These are phyloP conservation scores for Hydrochoerus hydrochaeris DNA, from an alignment of 2,113 vertebrate species.

Conservation along the genomic window DNA sequence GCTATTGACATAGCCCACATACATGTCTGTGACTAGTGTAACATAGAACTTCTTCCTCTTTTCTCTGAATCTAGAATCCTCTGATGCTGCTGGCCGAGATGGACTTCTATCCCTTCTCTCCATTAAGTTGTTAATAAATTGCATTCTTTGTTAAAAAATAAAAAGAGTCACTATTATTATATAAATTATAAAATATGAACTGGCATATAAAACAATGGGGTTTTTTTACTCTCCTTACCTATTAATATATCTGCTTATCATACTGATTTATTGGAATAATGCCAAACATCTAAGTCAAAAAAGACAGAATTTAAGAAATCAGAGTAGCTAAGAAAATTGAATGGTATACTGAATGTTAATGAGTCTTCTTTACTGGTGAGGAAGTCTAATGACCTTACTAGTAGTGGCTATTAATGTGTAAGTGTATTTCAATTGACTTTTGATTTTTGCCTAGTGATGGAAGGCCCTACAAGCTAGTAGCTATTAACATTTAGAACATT, in stretches of 20 bases:
- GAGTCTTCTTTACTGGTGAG: not conserved
- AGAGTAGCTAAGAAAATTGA: not conserved
- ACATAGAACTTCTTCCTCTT: no score
- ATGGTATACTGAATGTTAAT: not conserved
- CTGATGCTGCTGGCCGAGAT: no score
- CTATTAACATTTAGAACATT: constrained; percentile 34
- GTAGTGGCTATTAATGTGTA: not conserved
- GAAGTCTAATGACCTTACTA: not conserved
- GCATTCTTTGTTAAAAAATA: not conserved
- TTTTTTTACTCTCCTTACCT: not conserved
- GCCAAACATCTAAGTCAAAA: not conserved
- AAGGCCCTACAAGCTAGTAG: not conserved
- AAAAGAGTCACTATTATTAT: not conserved
- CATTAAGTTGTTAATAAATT: no score
- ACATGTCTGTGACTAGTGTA: no score
- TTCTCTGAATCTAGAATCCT: no score
- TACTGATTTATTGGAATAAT: not conserved
- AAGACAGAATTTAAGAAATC: constrained; percentile 14
- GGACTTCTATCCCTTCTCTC: no score
- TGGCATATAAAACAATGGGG: not conserved
- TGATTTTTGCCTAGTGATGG: constrained; percentile 46
- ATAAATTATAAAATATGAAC: constrained; percentile 19
- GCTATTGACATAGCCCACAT: no score
- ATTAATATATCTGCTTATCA: not conserved
- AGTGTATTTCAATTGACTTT: constrained; percentile 46